phyloP scores from a whole-genome alignment of 2,888 invertebrate species.

The Platycnemis pennipes region DNA sequence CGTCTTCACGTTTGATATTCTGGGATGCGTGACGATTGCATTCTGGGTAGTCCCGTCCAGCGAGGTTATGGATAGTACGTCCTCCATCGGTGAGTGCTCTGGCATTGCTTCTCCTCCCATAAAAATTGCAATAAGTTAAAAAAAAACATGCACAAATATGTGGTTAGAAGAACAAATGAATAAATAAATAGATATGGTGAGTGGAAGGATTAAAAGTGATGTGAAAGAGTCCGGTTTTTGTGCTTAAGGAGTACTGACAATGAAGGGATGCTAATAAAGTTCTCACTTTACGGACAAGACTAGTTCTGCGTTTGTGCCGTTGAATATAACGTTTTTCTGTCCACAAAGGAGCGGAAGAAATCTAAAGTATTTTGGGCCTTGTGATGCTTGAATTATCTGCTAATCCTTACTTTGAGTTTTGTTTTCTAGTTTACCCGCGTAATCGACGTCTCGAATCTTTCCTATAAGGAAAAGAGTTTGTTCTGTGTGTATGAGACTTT shows the following conservation, averaged over 20 bases:
- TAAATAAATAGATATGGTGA: neutral
- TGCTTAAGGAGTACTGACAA: neutral
- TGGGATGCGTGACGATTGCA: neutral
- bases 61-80: neutral
- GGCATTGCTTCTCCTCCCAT: neutral
- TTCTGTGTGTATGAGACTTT: too few relatives aligned
- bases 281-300: neutral
- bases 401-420: neutral
- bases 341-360: neutral
- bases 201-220: neutral
- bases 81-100: neutral
- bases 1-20: neutral
- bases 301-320: neutral
- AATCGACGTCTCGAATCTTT: neutral
- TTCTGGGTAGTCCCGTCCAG: neutral
- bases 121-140: neutral
- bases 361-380: neutral
- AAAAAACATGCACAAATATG: neutral
- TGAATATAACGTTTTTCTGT: neutral
- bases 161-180: neutral
- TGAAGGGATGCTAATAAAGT: too few relatives aligned
- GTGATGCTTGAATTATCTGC: neutral
- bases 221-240: neutral
- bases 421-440: neutral
- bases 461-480: neutral